Percentiles rank a stretch among this genome's conserved stretches.
Evolutionary conservation across 2,888 invertebrate genomes (phyloP).

Genomic region (Mechanitis mazaeus): DNA sequence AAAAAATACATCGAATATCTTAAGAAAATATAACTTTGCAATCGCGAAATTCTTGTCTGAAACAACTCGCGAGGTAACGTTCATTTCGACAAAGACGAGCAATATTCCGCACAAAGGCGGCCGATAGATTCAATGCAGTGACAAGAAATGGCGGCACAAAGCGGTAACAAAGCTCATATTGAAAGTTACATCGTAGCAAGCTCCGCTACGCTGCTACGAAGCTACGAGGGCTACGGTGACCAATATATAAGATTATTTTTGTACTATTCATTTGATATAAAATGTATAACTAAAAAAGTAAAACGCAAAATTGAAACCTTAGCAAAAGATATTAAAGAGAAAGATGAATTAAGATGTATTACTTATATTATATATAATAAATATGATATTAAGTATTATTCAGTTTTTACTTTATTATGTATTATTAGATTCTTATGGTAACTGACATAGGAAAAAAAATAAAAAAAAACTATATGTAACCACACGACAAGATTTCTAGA

Average conservation of each 20-base stretch:
- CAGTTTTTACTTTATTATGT: too few relatives aligned
- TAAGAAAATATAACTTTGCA: constrained; percentile 76
- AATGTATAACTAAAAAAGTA: too few relatives aligned
- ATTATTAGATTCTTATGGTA: too few relatives aligned
- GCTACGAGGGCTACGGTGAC: constrained; percentile 10
- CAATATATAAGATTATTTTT: constrained; percentile 29
- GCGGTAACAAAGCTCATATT: constrained; percentile 75
- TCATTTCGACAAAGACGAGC: constrained; percentile 75
- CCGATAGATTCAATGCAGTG: constrained; percentile 77
- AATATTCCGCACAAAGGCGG: constrained; percentile 75
- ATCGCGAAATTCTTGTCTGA: constrained; percentile 73
- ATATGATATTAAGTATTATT: too few relatives aligned
- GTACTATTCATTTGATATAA: constrained; percentile 21
- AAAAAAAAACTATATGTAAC: too few relatives aligned
- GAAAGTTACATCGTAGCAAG: constrained; percentile 55
- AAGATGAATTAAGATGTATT: too few relatives aligned
- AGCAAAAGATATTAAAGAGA: too few relatives aligned
- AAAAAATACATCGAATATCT: constrained; percentile 75
- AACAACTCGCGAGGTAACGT: constrained; percentile 75
- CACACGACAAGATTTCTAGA: too few relatives aligned
- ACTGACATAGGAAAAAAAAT: too few relatives aligned
- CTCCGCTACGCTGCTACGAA: constrained; percentile 13
- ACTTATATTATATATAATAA: too few relatives aligned
- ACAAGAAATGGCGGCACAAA: constrained; percentile 73
- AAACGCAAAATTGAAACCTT: too few relatives aligned